These are phyloP conservation scores for Pemphredon lugubris DNA, from an alignment of 2,888 invertebrate species.

Conservation along the genomic window DNA sequence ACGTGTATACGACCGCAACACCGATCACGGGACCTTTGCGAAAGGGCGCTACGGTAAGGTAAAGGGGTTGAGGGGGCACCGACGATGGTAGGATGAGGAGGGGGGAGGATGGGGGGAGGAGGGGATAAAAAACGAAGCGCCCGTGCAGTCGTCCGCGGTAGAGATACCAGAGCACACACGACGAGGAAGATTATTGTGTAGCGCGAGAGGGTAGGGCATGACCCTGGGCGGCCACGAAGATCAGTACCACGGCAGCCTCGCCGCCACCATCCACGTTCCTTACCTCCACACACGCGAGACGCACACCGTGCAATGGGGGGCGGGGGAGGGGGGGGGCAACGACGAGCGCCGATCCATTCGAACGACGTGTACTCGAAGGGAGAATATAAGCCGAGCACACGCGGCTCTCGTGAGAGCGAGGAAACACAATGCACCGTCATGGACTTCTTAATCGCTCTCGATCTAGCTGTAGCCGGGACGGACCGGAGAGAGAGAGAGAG, in stretches of 20 bases:
- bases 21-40: slow-evolving; percentile 57
- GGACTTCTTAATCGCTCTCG: slow-evolving; percentile 78
- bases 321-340: no score
- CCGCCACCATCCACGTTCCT: slow-evolving; percentile 48
- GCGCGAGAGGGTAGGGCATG: slow-evolving; percentile 78
- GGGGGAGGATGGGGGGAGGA: slow-evolving; percentile 19
- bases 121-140: slow-evolving; percentile 38
- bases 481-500: not conserved
- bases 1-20: slow-evolving; percentile 37
- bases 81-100: no score
- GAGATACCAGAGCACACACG: slow-evolving; percentile 71
- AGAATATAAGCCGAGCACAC: slow-evolving; percentile 28
- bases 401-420: slow-evolving; percentile 43
- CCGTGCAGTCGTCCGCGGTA: slow-evolving; percentile 58
- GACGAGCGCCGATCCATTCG: slow-evolving; percentile 45
- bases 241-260: slow-evolving; percentile 63
- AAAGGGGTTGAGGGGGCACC: slow-evolving; percentile 5
- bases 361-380: slow-evolving; percentile 29
- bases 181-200: slow-evolving; percentile 75
- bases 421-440: slow-evolving; percentile 75
- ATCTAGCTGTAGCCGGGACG: slow-evolving; percentile 69
- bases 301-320: slow-evolving; percentile 52
- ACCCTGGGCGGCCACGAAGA: slow-evolving; percentile 78
- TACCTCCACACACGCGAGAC: slow-evolving; percentile 46
- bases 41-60: no score